Conservation (phyloP, 2,888 invertebrate species). For the Boloria selene region DNA sequence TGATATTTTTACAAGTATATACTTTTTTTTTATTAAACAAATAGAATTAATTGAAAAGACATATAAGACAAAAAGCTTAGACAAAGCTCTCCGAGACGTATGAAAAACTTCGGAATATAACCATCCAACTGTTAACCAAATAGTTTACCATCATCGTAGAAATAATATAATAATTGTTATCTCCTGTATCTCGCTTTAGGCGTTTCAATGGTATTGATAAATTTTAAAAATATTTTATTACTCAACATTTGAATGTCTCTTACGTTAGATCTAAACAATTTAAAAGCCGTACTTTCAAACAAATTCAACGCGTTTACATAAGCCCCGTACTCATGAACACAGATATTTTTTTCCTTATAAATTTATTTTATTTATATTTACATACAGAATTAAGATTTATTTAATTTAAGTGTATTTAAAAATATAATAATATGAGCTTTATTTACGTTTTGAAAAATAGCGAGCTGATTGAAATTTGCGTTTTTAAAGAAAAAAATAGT, state of each 20-base stretch:
- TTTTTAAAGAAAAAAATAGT: no score
- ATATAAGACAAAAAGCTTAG: no score
- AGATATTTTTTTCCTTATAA: conserved; percentile 21
- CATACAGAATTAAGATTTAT: neutral
- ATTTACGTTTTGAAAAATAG: no score
- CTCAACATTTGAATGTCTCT: conserved; percentile 34
- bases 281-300: conserved; percentile 39
- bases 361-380: neutral
- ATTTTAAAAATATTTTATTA: conserved; percentile 29
- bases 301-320: conserved; percentile 38
- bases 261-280: conserved; percentile 41
- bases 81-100: neutral
- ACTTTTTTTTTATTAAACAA: no score
- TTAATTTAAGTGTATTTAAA: no score
- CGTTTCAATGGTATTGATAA: conserved; percentile 29
- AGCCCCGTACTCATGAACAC: conserved; percentile 31
- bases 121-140: no score
- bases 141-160: neutral
- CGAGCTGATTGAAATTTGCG: no score
- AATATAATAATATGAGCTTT: no score
- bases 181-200: neutral
- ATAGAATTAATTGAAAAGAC: no score
- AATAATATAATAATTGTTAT: conserved; percentile 1
- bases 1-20: no score
- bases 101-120: neutral